phyloP scores from a whole-genome alignment of 2,888 invertebrate species.

The Schizotus pectinicornis region DNA sequence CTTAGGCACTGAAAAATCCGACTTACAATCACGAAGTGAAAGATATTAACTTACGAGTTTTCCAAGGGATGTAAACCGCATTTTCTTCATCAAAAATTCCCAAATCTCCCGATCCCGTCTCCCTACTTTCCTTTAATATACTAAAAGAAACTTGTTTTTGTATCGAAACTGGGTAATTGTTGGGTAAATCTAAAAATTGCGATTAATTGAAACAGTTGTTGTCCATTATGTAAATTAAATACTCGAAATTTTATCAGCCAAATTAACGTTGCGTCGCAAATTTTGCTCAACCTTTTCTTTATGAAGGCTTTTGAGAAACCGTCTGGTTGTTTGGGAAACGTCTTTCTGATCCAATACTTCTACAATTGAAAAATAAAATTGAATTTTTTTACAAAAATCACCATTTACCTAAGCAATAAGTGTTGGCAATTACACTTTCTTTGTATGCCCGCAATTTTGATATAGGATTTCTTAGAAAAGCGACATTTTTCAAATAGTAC shows the following conservation, averaged over 20 bases:
- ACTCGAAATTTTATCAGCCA: conserved; percentile 44
- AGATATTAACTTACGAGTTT: conserved; percentile 39
- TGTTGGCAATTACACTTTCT: conserved; percentile 70
- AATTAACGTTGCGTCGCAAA: conserved; percentile 40
- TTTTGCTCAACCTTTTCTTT: conserved; percentile 56
- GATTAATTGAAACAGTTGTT: background rate
- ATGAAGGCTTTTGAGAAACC: conserved; percentile 69
- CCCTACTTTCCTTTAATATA: conserved; percentile 43
- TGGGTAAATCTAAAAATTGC: conserved; percentile 47
- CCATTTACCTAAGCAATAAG: conserved; percentile 64
- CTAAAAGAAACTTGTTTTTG: conserved; percentile 54
- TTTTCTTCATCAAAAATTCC: conserved; percentile 39
- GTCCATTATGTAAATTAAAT: conserved; percentile 2
- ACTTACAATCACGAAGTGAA: background rate
- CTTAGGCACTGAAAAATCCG: conserved; percentile 14
- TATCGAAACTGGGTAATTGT: conserved; percentile 49
- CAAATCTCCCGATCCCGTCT: conserved; percentile 28
- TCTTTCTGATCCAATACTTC: conserved; percentile 67
- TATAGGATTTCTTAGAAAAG: conserved; percentile 70
- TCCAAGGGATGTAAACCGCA: conserved; percentile 48
- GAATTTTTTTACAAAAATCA: conserved; percentile 4
- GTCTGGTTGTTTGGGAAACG: conserved; percentile 65
- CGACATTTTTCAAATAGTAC: conserved; percentile 62
- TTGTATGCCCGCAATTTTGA: conserved; percentile 68
- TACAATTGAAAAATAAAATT: conserved; percentile 45